phyloP scores from a whole-genome alignment of 2,113 vertebrate species.

The Osmerus mordax region DNA sequence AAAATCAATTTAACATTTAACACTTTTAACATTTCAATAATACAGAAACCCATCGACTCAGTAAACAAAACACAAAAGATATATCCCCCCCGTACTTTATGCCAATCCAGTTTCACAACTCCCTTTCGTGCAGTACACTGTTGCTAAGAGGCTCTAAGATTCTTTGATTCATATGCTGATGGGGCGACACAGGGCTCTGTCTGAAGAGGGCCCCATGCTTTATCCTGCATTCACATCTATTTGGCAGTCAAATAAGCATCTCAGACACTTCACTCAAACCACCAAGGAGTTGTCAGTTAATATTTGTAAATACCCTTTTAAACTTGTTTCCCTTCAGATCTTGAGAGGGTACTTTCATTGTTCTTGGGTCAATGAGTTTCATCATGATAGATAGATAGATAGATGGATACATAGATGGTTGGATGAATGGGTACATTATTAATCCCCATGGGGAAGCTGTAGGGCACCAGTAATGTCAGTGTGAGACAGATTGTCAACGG shows the following conservation, averaged over 20 bases:
- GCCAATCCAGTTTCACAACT: conserved; percentile 16
- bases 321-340: not conserved
- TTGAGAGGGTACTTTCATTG: not conserved
- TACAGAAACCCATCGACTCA: not conserved
- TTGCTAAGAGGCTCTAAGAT: conserved; percentile 45
- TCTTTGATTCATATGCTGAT: conserved; percentile 53
- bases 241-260: conserved; percentile 15
- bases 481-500: not conserved
- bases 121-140: conserved; percentile 27
- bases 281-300: not conserved
- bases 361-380: too few relatives aligned
- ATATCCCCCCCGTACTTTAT: conserved; percentile 11
- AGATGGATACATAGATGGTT: too few relatives aligned
- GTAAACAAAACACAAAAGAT: conserved; percentile 9
- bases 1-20: not conserved
- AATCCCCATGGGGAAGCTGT: not conserved
- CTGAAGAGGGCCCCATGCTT: conserved; percentile 22
- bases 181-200: conserved; percentile 19
- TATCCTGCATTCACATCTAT: conserved; percentile 26
- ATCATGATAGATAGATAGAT: too few relatives aligned
- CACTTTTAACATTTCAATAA: conserved; percentile 1
- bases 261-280: conserved; percentile 11
- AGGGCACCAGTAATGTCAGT: not conserved
- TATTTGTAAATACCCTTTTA: not conserved
- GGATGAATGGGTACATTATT: too few relatives aligned